Conservation (phyloP, 92 coral and sea anemone genomes). For the Siderastrea radians region DNA sequence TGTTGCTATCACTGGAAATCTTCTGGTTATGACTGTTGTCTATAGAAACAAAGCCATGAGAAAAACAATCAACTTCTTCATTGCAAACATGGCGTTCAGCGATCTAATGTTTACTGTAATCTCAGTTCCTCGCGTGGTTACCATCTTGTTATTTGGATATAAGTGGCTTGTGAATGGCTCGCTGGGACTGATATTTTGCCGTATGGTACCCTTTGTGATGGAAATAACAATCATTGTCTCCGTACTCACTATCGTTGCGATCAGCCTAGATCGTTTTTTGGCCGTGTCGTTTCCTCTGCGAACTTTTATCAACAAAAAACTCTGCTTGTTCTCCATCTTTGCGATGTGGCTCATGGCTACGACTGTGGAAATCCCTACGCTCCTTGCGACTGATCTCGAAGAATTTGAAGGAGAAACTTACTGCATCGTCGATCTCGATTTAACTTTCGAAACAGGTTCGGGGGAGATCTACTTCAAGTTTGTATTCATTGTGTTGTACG, state of each 20-base stretch:
- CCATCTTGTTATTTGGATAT: conserved; percentile 27
- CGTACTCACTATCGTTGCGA: conserved; percentile 48
- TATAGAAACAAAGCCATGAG: conserved; percentile 31
- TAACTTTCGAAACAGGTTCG: conserved; percentile 21
- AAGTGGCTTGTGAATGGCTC: conserved; percentile 44
- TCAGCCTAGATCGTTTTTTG: conserved; percentile 58
- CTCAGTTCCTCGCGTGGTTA: conserved; percentile 54
- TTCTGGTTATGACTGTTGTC: conserved; percentile 23
- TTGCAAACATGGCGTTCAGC: conserved; percentile 57
- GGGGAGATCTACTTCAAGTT: conserved; percentile 24
- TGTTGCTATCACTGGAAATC: conserved; percentile 16
- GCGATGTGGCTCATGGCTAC: conserved; percentile 46
- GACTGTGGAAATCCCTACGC: conserved; percentile 24
- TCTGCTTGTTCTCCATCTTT: background rate
- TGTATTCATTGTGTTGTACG: conserved; percentile 24
- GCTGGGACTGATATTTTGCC: conserved; percentile 44
- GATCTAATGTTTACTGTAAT: conserved; percentile 56
- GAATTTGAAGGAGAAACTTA: background rate
- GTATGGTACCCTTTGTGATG: conserved; percentile 44
- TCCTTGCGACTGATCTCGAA: conserved; percentile 22
- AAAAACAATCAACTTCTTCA: conserved; percentile 26
- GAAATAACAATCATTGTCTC: conserved; percentile 53
- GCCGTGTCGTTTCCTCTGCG: conserved; percentile 60
- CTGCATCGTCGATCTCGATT: conserved; percentile 29
- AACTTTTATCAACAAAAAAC: conserved; percentile 14